Evolutionary conservation across 1,140 invertebrate genomes (phyloP), one percentile per base, ranked within the genome.

Genomic region (Drosophila burlai): DNA sequence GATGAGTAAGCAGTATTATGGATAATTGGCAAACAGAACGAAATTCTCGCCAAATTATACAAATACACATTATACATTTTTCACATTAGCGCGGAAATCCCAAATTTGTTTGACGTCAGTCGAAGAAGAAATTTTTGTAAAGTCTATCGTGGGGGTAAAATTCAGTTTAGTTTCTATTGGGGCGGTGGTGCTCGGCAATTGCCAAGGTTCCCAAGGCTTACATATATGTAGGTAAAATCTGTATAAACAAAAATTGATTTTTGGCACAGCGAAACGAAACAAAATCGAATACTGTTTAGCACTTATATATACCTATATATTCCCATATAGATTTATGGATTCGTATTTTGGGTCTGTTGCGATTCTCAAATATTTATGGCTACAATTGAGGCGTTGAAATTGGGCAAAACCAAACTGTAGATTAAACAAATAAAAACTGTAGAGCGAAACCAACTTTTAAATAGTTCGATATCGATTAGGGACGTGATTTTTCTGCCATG

Each of bases 41-140:
- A 57, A 52, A 43, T 59, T 82, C 72, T 77, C 45, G 59, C 65
- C 26, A 64, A 69, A 63, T 71, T 80, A 73, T 54, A 50, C 54
- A 74, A 36, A 71, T 52, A 34, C n/a, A 4, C 46, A 80, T 61
- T 58, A 46, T 40, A 69, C 24, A 74, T 59, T 66, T 80, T 80
- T 79, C 64, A 68, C 67, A 71, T 71, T 73, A 81, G 59, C 77
- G 50, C 81, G 78, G 81, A 87, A 90, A 81, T 87, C 77, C 80
- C 82, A 71, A 68, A 57, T 60, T 34, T 34, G 50, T 40, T 87
- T 87, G 80, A 86, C 83, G 83, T 86, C 83, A 86, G 71, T 57
- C 54, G 54, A 11, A 13, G 9, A 40, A 76, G 45, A 77, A 54
- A 76, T 59, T 63, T 74, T 57, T 75, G 59, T 75, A 64, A 75